Conservation (phyloP, 1,140 invertebrate genomes). For the Aphaenogaster rudis region DNA sequence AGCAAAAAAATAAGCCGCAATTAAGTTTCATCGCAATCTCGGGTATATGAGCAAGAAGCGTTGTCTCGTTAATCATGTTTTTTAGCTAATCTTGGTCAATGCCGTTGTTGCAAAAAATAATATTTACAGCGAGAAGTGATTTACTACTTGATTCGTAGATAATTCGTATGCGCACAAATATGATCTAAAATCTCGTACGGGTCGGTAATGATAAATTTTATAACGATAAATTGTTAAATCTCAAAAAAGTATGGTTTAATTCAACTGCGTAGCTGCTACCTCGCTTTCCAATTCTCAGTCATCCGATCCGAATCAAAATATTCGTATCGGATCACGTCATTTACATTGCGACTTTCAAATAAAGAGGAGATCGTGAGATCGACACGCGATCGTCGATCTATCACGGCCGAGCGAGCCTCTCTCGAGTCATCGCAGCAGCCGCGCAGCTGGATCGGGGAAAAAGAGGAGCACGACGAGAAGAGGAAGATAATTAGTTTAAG, state of each 20-base stretch:
- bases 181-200: neutral
- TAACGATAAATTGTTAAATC: neutral
- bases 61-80: slow-evolving; percentile 15
- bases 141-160: neutral
- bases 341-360: neutral
- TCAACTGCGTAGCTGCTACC: neutral
- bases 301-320: neutral
- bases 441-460: neutral
- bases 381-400: neutral
- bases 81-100: neutral
- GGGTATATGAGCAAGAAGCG: neutral
- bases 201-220: neutral
- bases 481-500: slow-evolving; percentile 28
- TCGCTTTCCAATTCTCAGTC: neutral
- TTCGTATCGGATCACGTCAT: neutral
- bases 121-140: neutral
- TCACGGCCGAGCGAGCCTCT: neutral
- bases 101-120: neutral
- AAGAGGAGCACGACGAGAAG: neutral
- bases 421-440: neutral
- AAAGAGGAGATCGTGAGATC: neutral
- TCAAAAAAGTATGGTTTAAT: neutral
- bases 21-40: neutral
- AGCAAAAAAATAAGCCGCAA: neutral
- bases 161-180: no score